Evolutionary conservation across 2,888 invertebrate species (phyloP).

Genomic region (Drosophila kokeensis): DNA sequence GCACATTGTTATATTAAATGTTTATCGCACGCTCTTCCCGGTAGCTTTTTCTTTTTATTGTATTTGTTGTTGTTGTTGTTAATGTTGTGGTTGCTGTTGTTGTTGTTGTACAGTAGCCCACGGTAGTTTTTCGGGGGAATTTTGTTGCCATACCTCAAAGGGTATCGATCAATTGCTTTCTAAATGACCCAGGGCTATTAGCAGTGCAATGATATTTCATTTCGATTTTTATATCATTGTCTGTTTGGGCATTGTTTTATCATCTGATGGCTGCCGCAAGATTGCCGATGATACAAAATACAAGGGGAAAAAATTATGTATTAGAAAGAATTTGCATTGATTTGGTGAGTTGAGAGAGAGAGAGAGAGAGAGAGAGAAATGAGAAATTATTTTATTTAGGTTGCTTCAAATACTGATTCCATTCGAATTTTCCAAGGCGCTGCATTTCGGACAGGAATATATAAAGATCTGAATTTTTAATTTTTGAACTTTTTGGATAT

Average conservation of each 20-base stretch:
- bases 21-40: conserved; percentile 75
- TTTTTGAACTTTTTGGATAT: neutral
- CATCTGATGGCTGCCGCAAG: neutral
- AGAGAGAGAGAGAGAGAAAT: neutral
- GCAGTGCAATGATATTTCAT: conserved; percentile 69
- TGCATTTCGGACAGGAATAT: neutral
- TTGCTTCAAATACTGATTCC: neutral
- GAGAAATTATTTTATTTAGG: neutral
- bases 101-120: conserved; percentile 68
- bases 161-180: conserved; percentile 76
- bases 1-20: conserved; percentile 73
- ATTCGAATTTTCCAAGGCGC: neutral
- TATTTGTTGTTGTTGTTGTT: neutral
- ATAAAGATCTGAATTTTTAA: no score
- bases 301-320: neutral
- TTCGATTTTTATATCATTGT: conserved; percentile 42
- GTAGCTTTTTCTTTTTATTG: conserved; percentile 62
- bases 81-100: neutral
- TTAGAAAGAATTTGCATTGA: neutral
- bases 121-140: conserved; percentile 62
- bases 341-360: neutral
- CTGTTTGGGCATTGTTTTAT: conserved; percentile 45
- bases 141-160: conserved; percentile 35
- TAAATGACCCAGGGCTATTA: conserved; percentile 75
- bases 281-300: neutral